These are phyloP conservation scores for Achatina immaculata DNA, from an alignment of 1,140 invertebrate genomes.

Conservation along the genomic window DNA sequence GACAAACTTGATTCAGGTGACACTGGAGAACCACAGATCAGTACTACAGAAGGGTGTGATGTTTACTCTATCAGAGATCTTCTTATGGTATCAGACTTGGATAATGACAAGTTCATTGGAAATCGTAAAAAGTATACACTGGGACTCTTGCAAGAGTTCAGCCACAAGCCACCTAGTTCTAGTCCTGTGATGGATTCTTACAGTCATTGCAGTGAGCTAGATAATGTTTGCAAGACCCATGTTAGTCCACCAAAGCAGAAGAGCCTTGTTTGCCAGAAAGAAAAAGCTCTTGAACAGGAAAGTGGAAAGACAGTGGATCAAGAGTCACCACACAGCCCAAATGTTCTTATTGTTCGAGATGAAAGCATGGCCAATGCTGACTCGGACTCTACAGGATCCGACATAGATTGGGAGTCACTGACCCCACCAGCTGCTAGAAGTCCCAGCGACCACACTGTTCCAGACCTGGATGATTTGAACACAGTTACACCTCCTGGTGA, in stretches of 20 bases:
- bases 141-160: background rate
- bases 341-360: conserved; percentile 26
- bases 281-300: background rate
- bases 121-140: background rate
- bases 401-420: conserved; percentile 31
- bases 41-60: background rate
- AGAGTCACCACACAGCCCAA: background rate
- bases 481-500: background rate
- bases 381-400: conserved; percentile 25
- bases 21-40: background rate
- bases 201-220: background rate
- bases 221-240: background rate
- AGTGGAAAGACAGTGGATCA: too few relatives aligned
- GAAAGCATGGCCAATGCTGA: conserved; percentile 22
- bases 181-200: background rate
- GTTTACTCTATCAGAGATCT: background rate
- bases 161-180: background rate
- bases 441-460: conserved; percentile 31
- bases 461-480: conserved; percentile 12
- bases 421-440: conserved; percentile 31
- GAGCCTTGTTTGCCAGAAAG: background rate
- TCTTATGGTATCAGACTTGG: background rate
- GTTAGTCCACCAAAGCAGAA: background rate
- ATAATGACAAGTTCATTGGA: background rate
- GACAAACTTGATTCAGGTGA: background rate